phyloP scores from a whole-genome alignment of 2,113 vertebrate genomes.

The Micronisus gabar region DNA sequence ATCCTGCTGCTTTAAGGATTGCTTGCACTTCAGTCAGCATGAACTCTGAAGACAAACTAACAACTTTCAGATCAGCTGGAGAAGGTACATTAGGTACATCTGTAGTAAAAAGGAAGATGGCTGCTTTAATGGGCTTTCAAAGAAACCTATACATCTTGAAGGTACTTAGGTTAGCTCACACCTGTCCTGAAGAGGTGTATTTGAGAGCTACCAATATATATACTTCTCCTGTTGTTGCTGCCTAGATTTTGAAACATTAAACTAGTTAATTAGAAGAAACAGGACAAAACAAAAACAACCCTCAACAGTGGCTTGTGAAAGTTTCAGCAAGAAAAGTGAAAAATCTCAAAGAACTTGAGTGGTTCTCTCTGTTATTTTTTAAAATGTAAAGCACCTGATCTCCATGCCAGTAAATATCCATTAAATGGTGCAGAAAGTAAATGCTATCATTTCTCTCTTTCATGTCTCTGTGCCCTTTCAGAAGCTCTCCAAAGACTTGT shows the following conservation, averaged over 20 bases:
- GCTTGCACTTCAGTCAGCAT: background rate
- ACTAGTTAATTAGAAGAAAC: background rate
- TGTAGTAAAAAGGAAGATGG: background rate
- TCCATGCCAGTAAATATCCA: background rate
- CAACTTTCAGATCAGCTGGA: background rate
- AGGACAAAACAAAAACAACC: background rate
- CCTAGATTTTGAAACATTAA: background rate
- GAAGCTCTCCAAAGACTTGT: background rate
- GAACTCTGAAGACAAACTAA: background rate
- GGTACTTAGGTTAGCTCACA: background rate
- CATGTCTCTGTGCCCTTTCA: background rate
- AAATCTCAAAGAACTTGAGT: background rate
- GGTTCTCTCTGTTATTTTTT: background rate
- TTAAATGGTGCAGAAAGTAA: background rate
- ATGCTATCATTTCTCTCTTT: background rate
- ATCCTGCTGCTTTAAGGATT: background rate
- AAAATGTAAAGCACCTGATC: background rate
- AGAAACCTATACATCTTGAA: background rate
- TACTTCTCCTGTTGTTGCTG: background rate
- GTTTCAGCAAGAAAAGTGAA: background rate
- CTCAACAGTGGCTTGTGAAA: background rate
- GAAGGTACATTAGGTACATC: background rate
- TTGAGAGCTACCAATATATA: background rate
- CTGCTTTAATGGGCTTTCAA: background rate
- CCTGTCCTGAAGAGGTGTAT: background rate